Base-by-base conservation (phyloP, 2,797 vertebrate genomes). In the Botia kubotai region DNA sequence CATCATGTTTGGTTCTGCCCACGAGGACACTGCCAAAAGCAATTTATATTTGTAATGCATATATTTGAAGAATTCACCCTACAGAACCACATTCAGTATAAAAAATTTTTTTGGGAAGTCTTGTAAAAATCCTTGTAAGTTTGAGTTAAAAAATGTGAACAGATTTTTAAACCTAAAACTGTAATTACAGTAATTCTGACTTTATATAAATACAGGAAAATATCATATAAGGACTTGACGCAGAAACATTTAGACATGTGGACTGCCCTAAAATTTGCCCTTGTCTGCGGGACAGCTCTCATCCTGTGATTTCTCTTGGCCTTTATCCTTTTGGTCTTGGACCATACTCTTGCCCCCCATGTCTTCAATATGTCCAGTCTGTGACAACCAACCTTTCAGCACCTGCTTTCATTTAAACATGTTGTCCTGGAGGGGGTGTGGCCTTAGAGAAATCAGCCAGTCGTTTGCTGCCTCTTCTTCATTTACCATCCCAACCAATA, bases 1-100 rank as follows among this genome's bases (percentile, higher is more conserved):
- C 58, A 46, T 39, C 36, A 58, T 62, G 60, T n/a, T 66, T 1
- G 33, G 2, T n/a, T 39, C 33, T n/a, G 0, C 2, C 3, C 65
- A 57, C 17, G 90, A 90, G 79, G 87, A 87, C 14, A 89, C 90
- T 87, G 90, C 91, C 92, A 93, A 92, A 89, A 92, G 13, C 14
- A 29, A 6, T 29, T 23, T 29, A 0, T 16, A 14, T 60, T 66
- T n/a, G 29, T 66, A 33, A 33, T 33, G 16, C 63, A 60, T 23
- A 12, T 6, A 60, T 23, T 5, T 17, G 50, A 52, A 52, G 2
- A 46, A 5, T 53, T 53, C 16, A 74, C 43, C n/a, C 43, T 14
- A 7, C 19, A 74, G 39, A 75, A 50, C 16, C 1, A 16, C 5
- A 63, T 63, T 75, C 26, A 29, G 4, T 17, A 10, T 17, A 50